A percentile compares a stretch with the other conserved stretches of the same genome.
Conservation (phyloP, 2,888 invertebrate species). For the Rhingia rostrata region DNA sequence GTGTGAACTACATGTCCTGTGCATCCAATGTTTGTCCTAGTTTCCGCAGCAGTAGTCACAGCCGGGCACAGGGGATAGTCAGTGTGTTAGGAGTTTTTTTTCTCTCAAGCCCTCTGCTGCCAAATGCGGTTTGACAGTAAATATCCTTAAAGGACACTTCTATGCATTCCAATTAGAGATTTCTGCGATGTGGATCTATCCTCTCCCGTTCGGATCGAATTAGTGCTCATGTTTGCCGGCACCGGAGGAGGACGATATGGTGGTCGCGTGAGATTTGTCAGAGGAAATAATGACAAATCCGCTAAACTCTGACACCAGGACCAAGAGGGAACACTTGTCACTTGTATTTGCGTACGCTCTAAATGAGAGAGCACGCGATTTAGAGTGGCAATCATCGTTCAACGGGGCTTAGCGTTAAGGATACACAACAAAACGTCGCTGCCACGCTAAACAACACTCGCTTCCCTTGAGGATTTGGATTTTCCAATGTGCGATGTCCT, state of each 20-base stretch:
- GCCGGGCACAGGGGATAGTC: slow-evolving; percentile 11
- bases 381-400: slow-evolving; percentile 70
- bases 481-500: slow-evolving; percentile 58
- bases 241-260: neutral
- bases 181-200: slow-evolving; percentile 12
- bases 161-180: slow-evolving; percentile 70
- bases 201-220: neutral
- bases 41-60: slow-evolving; percentile 24
- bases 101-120: neutral
- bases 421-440: slow-evolving; percentile 24
- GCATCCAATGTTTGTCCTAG: slow-evolving; percentile 59
- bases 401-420: slow-evolving; percentile 53
- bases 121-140: slow-evolving; percentile 58
- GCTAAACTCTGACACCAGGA: slow-evolving; percentile 37
- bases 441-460: slow-evolving; percentile 21
- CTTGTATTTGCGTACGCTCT: slow-evolving; percentile 15
- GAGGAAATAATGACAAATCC: slow-evolving; percentile 37
- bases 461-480: slow-evolving; percentile 57
- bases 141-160: slow-evolving; percentile 70
- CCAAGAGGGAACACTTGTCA: slow-evolving; percentile 47
- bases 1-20: slow-evolving; percentile 34
- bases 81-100: slow-evolving; percentile 36
- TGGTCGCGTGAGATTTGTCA: slow-evolving; percentile 44
- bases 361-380: slow-evolving; percentile 57
- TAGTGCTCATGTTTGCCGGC: slow-evolving; percentile 13